Percentiles rank a stretch among this genome's conserved stretches.
phyloP scores from a whole-genome alignment of 1,140 invertebrate genomes.

The Sitobion miscanthi region DNA sequence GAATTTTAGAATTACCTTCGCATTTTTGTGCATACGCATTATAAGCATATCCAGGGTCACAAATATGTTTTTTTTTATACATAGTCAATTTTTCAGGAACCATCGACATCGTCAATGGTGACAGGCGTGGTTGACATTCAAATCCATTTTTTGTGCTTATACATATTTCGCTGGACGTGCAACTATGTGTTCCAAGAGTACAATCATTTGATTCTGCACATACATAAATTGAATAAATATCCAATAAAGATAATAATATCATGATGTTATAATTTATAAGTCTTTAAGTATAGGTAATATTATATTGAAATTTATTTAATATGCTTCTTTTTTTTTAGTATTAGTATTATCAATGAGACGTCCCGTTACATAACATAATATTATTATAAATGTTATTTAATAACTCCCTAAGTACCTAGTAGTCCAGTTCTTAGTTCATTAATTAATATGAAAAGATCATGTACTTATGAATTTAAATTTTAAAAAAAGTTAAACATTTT shows the following conservation, averaged over 20 bases:
- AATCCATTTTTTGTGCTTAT: neutral
- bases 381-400: no score
- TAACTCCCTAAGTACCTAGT: neutral
- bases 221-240: neutral
- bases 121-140: neutral
- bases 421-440: neutral
- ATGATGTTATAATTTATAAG: neutral
- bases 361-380: no score
- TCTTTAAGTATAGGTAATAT: neutral
- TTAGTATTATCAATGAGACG: no score
- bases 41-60: neutral
- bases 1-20: neutral
- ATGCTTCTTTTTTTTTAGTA: neutral
- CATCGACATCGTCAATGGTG: neutral
- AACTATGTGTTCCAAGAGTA: constrained; percentile 13
- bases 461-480: neutral
- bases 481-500: no score
- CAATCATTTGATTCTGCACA: neutral
- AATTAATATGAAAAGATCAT: neutral
- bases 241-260: neutral
- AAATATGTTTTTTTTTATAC: neutral
- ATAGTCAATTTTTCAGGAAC: neutral
- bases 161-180: neutral
- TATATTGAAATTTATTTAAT: neutral
- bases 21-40: neutral